Evolutionary conservation across 2,888 invertebrate species (phyloP).

Genomic region (Cryptus armator): DNA sequence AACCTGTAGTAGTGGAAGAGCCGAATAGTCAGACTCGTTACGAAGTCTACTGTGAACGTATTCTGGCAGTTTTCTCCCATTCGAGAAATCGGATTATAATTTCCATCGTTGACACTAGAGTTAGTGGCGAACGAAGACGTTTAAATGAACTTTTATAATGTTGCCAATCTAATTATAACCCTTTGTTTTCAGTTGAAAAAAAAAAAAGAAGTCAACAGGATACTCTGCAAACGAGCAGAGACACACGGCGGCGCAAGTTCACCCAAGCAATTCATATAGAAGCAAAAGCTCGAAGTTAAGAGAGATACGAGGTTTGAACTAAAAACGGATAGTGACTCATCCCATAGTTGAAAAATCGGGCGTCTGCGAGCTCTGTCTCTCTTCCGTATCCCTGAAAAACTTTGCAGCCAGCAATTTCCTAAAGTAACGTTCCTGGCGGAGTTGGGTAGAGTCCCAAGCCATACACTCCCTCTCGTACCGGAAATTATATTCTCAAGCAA

Average conservation of each 20-base stretch:
- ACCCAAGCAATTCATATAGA: constrained; percentile 21
- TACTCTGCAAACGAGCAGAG: not conserved
- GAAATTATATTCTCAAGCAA: constrained; percentile 57
- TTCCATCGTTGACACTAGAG: not conserved
- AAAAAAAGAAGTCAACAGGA: not conserved
- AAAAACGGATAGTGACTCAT: constrained; percentile 22
- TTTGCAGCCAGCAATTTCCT: constrained; percentile 77
- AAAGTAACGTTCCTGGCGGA: constrained; percentile 74
- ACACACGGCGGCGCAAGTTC: constrained; percentile 49
- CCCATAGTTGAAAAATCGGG: constrained; percentile 41
- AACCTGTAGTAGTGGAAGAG: constrained; percentile 26
- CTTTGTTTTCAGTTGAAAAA: not conserved
- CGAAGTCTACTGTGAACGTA: not conserved
- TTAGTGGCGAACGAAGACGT: not conserved
- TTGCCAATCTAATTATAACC: not conserved
- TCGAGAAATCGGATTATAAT: too few relatives aligned
- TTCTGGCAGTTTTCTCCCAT: too few relatives aligned
- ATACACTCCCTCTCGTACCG: constrained; percentile 35
- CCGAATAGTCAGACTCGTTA: constrained; percentile 16
- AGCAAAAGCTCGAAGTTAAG: constrained; percentile 6
- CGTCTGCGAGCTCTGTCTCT: not conserved
- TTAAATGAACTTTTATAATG: not conserved
- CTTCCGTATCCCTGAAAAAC: constrained; percentile 58
- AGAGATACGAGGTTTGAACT: constrained; percentile 34
- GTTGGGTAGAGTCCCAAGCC: constrained; percentile 22